Evolutionary conservation across 2,888 invertebrate species (phyloP).

Genomic region (Drosophila glabriapex): DNA sequence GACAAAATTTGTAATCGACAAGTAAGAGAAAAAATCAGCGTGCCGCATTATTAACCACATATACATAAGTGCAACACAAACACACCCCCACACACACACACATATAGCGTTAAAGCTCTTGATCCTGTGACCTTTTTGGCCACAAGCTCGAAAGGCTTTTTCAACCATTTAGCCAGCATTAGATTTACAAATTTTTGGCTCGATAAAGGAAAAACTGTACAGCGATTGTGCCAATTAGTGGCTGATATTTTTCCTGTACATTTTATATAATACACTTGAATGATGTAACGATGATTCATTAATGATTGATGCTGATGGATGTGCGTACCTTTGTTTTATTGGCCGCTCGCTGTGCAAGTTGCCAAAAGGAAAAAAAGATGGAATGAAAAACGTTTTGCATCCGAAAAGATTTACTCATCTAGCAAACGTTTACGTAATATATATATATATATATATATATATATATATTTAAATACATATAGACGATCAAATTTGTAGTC

Average conservation of each 20-base stretch:
- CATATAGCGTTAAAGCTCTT: slow-evolving; percentile 50
- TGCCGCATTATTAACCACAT: slow-evolving; percentile 43
- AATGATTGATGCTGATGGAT: slow-evolving; percentile 23
- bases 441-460: slow-evolving; percentile 30
- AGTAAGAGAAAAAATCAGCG: slow-evolving; percentile 36
- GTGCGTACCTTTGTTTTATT: slow-evolving; percentile 42
- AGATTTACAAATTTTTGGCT: slow-evolving; percentile 26
- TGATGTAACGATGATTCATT: slow-evolving; percentile 27
- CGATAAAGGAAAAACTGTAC: slow-evolving; percentile 37
- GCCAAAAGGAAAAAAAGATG: not conserved
- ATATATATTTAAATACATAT: slow-evolving; percentile 13
- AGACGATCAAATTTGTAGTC: slow-evolving; percentile 74
- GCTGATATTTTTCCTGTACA: slow-evolving; percentile 58
- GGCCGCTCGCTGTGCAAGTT: slow-evolving; percentile 55
- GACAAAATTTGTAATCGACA: slow-evolving; percentile 51
- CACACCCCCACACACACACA: slow-evolving; percentile 15
- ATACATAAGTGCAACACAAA: slow-evolving; percentile 12
- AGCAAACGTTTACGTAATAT: slow-evolving; percentile 52
- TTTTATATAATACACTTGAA: slow-evolving; percentile 53
- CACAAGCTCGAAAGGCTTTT: slow-evolving; percentile 28
- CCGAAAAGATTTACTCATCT: slow-evolving; percentile 45
- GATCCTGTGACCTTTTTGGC: slow-evolving; percentile 31
- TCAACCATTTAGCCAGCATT: slow-evolving; percentile 29
- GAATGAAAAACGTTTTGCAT: slow-evolving; percentile 15
- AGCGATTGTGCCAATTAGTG: slow-evolving; percentile 60